phyloP scores from a whole-genome alignment of 2,888 invertebrate genomes.

The Oasisia sp. region DNA sequence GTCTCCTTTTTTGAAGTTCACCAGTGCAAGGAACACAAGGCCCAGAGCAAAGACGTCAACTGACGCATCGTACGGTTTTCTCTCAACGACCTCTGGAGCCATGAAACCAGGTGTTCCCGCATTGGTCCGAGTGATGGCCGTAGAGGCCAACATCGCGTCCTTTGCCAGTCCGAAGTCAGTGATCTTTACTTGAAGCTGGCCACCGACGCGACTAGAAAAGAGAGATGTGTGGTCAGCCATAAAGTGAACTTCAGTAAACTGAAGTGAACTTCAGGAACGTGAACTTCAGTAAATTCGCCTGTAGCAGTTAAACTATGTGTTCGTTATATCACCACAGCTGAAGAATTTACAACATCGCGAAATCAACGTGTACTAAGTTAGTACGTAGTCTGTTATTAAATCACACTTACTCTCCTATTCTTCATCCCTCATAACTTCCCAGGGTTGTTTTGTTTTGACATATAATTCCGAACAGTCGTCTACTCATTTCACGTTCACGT shows the following conservation, averaged over 20 bases:
- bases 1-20: background rate
- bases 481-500: background rate
- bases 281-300: background rate
- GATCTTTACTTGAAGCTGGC: background rate
- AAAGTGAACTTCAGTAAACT: background rate
- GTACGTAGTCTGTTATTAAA: no score
- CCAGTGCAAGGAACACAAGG: slow-evolving; percentile 7
- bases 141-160: background rate
- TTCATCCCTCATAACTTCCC: background rate
- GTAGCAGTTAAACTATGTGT: background rate
- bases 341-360: background rate
- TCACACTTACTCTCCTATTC: background rate
- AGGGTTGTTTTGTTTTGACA: no score
- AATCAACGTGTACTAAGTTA: background rate
- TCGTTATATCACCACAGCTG: background rate
- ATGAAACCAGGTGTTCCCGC: slow-evolving; percentile 25
- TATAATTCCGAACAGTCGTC: background rate
- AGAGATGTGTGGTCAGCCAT: background rate
- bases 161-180: slow-evolving; percentile 24
- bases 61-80: background rate
- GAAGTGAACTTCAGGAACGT: background rate
- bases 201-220: background rate
- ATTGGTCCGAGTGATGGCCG: background rate
- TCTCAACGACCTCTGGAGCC: slow-evolving; percentile 11
- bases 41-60: slow-evolving; percentile 22